A percentile compares a stretch with the other conserved stretches of the same genome.
These are phyloP conservation scores for Pogonocherus hispidulus DNA, from an alignment of 2,888 invertebrate genomes.

Conservation along the genomic window DNA sequence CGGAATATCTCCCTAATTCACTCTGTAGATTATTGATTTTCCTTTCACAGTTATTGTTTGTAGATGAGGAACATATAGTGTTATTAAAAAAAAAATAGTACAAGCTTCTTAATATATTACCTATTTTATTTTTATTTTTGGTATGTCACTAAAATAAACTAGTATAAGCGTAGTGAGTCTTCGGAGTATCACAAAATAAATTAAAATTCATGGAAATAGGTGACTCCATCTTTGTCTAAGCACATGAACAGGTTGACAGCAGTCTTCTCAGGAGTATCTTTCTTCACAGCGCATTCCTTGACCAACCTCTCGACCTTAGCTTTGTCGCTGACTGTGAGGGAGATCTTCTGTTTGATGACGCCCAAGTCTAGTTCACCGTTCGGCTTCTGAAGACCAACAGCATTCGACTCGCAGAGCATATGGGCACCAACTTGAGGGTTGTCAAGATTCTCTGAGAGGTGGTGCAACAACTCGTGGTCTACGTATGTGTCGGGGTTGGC, in stretches of 20 bases:
- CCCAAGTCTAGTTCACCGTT: slow-evolving; percentile 31
- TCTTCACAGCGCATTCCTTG: slow-evolving; percentile 29
- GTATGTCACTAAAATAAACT: too few relatives aligned
- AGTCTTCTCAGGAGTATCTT: slow-evolving; percentile 22
- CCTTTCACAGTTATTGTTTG: too few relatives aligned
- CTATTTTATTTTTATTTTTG: too few relatives aligned
- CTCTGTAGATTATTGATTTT: too few relatives aligned
- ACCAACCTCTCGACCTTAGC: slow-evolving; percentile 7
- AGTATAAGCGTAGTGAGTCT: too few relatives aligned
- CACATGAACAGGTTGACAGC: slow-evolving; percentile 24
- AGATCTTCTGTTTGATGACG: slow-evolving; percentile 27
- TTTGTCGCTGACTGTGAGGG: not conserved
- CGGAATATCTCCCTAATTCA: too few relatives aligned
- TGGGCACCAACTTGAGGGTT: slow-evolving; percentile 21
- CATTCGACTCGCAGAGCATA: slow-evolving; percentile 29
- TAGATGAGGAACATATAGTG: too few relatives aligned
- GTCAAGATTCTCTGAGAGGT: not conserved
- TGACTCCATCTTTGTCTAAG: slow-evolving; percentile 3
- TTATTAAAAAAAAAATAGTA: too few relatives aligned
- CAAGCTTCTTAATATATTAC: too few relatives aligned
- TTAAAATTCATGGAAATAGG: slow-evolving; percentile 12
- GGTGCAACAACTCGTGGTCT: not conserved
- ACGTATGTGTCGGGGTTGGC: slow-evolving; percentile 3
- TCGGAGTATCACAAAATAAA: too few relatives aligned
- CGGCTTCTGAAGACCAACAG: slow-evolving; percentile 16